Conservation (phyloP, 2,888 invertebrate genomes). For the Lacanobia wlatinum region DNA sequence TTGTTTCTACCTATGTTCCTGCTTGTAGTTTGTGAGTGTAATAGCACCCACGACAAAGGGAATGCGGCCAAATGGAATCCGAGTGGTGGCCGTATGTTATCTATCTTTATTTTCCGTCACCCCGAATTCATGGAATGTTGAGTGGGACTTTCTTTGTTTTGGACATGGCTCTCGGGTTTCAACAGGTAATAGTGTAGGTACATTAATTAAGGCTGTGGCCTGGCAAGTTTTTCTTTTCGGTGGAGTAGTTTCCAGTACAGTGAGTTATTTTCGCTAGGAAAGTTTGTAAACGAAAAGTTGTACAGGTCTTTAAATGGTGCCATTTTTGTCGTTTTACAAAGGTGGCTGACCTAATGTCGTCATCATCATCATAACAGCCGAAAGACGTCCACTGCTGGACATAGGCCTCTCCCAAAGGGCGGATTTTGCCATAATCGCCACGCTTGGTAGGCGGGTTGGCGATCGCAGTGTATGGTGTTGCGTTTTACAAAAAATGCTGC, state of each 20-base stretch:
- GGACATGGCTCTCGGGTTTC: slow-evolving; percentile 14
- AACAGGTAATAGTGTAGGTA: slow-evolving; percentile 29
- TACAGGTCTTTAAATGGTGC: too few species aligned
- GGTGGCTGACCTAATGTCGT: too few species aligned
- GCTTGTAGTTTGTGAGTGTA: slow-evolving; percentile 33
- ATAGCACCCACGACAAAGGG: slow-evolving; percentile 36
- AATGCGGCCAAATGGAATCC: slow-evolving; percentile 43
- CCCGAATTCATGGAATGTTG: slow-evolving; percentile 31
- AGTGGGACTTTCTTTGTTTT: slow-evolving; percentile 46
- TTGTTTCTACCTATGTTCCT: slow-evolving; percentile 18
- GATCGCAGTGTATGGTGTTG: too few species aligned
- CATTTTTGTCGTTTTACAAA: too few species aligned
- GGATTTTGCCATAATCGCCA: too few species aligned
- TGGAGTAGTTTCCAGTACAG: not conserved
- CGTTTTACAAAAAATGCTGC: too few species aligned
- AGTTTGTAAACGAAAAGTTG: not conserved
- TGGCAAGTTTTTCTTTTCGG: not conserved
- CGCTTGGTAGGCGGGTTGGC: too few species aligned
- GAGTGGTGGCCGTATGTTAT: slow-evolving; percentile 28
- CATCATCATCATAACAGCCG: too few species aligned
- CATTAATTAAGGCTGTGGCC: slow-evolving; percentile 20
- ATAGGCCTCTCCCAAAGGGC: too few species aligned
- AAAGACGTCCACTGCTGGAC: too few species aligned
- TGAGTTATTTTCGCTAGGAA: not conserved
- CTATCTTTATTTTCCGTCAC: slow-evolving; percentile 49